Conservation (phyloP, 2,113 vertebrate species). For the Etheostoma cragini region DNA sequence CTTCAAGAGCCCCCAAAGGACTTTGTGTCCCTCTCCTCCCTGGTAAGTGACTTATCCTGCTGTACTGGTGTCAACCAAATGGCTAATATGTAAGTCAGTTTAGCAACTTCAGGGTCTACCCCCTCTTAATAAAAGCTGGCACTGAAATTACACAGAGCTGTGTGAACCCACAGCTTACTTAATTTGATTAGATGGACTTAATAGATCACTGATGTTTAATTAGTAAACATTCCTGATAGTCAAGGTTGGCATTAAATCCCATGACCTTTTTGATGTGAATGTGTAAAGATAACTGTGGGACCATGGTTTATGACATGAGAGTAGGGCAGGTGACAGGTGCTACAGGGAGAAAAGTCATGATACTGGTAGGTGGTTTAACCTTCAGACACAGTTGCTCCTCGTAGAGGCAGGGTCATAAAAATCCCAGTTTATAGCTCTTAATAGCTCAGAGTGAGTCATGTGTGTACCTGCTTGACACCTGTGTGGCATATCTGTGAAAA, state of each 20-base stretch:
- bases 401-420: constrained; percentile 47
- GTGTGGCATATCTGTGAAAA: constrained; percentile 35
- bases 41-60: constrained; percentile 86
- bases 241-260: not conserved
- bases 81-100: not conserved
- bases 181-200: too few species aligned
- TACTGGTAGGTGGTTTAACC: constrained; percentile 52
- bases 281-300: constrained; percentile 7
- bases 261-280: not conserved
- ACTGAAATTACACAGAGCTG: not conserved
- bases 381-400: constrained; percentile 48
- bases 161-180: not conserved
- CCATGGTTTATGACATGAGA: constrained; percentile 41
- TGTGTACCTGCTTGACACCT: constrained; percentile 12
- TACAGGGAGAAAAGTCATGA: constrained; percentile 25
- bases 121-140: not conserved
- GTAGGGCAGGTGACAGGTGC: constrained; percentile 39
- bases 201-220: constrained; percentile 35
- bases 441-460: constrained; percentile 22
- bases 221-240: constrained; percentile 31
- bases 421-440: constrained; percentile 58
- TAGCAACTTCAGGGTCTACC: not conserved
- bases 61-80: not conserved
- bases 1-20: constrained; percentile 88
- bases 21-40: constrained; percentile 90